Conservation (phyloP, 2,113 vertebrate genomes). For the Antidorcas marsupialis region DNA sequence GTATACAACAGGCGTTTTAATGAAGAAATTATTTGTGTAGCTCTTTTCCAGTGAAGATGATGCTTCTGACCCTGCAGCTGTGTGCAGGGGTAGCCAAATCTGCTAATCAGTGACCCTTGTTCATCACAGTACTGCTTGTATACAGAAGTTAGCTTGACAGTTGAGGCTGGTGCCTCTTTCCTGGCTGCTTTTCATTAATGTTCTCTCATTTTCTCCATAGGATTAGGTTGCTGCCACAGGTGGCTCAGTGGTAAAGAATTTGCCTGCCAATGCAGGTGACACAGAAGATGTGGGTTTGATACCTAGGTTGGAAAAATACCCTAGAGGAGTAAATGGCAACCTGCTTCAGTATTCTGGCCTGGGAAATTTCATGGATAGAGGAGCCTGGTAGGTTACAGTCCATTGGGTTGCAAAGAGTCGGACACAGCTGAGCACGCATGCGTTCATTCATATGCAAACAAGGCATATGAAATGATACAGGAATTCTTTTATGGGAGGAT, state of each 20-base stretch:
- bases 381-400: background rate
- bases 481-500: background rate
- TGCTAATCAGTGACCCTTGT: background rate
- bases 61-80: conserved; percentile 27
- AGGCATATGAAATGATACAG: background rate
- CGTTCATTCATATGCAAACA: background rate
- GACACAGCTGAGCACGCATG: background rate
- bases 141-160: background rate
- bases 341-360: background rate
- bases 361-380: background rate
- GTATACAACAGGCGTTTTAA: background rate
- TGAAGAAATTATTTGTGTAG: background rate
- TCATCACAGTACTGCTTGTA: background rate
- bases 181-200: background rate
- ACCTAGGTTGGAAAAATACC: background rate
- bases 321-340: background rate
- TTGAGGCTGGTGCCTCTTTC: background rate
- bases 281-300: background rate
- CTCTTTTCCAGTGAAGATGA: background rate
- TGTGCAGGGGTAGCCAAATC: background rate
- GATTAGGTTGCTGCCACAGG: background rate
- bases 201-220: background rate
- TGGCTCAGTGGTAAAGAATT: background rate
- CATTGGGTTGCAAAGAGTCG: background rate
- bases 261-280: background rate